A percentile compares a stretch with the other conserved stretches of the same genome.
Conservation (phyloP, 2,113 vertebrate species). For the Galbula dea region DNA sequence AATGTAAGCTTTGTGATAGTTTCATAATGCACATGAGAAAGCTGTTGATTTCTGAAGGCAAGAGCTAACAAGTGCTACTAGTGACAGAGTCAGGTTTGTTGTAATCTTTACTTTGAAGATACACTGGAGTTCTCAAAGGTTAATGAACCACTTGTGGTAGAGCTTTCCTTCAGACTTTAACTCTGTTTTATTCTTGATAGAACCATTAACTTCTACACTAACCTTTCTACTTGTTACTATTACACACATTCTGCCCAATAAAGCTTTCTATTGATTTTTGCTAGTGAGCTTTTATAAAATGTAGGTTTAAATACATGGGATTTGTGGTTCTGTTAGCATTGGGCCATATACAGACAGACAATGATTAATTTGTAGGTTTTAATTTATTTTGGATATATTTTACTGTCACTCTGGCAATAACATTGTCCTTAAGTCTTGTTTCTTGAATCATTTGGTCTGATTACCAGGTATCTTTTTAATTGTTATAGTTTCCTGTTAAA, state of each 20-base stretch:
- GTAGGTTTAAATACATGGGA: constrained; percentile 69
- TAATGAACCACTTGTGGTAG: constrained; percentile 94
- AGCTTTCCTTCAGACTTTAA: constrained; percentile 90
- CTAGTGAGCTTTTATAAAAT: constrained; percentile 71
- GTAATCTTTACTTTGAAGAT: constrained; percentile 73
- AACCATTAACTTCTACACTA: constrained; percentile 90
- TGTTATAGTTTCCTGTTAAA: neutral
- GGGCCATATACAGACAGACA: constrained; percentile 26
- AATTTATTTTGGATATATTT: constrained; percentile 33
- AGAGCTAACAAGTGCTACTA: constrained; percentile 57
- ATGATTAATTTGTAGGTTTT: constrained; percentile 63
- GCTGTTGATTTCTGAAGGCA: constrained; percentile 24
- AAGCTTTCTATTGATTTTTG: constrained; percentile 88
- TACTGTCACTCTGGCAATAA: neutral
- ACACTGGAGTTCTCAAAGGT: constrained; percentile 85
- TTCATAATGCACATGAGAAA: constrained; percentile 38
- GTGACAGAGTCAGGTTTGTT: constrained; percentile 66
- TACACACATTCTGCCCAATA: constrained; percentile 86
- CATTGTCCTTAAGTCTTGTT: neutral
- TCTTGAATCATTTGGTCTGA: neutral
- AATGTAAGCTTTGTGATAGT: neutral
- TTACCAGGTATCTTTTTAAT: neutral
- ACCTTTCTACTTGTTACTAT: constrained; percentile 89
- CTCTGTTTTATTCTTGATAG: constrained; percentile 91
- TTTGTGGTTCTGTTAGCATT: constrained; percentile 41